Conservation (phyloP, 1,140 invertebrate genomes). For the Pomacea maculata region DNA sequence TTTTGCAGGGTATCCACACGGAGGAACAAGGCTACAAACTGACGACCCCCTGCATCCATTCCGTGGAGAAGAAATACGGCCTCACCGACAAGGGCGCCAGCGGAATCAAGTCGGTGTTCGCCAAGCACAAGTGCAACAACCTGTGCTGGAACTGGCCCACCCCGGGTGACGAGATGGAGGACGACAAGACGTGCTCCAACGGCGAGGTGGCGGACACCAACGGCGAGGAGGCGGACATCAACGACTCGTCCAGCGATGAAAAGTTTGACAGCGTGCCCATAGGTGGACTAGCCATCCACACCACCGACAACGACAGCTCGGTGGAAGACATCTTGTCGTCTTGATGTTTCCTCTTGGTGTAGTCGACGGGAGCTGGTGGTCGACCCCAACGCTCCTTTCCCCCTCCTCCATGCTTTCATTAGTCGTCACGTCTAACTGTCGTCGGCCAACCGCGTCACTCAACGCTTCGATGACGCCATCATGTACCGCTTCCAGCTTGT, state of each 20-base stretch:
- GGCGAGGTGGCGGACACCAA: background rate
- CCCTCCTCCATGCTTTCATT: too few species aligned
- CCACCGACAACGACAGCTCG: background rate
- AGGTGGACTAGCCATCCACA: background rate
- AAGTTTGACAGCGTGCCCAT: background rate
- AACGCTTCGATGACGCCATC: too few species aligned
- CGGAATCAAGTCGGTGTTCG: constrained; percentile 23
- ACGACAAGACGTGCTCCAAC: background rate
- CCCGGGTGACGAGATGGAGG: background rate
- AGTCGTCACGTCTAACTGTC: too few species aligned
- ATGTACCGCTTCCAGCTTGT: too few species aligned
- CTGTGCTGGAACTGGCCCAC: constrained; percentile 27
- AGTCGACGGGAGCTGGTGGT: too few species aligned
- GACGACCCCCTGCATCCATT: constrained; percentile 34
- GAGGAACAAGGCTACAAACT: constrained; percentile 30
- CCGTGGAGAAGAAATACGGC: constrained; percentile 23
- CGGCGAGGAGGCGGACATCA: background rate
- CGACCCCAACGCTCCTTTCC: too few species aligned
- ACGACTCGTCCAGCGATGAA: too few species aligned
- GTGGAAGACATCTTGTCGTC: background rate
- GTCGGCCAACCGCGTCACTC: too few species aligned
- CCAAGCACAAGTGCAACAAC: constrained; percentile 35
- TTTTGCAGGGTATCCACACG: constrained; percentile 28
- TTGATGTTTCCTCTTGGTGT: too few species aligned
- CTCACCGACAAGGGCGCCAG: constrained; percentile 24